Evolutionary conservation across 2,888 invertebrate species (phyloP), one percentile per base, ranked within the genome.

Genomic region (Nomada lathburiana): DNA sequence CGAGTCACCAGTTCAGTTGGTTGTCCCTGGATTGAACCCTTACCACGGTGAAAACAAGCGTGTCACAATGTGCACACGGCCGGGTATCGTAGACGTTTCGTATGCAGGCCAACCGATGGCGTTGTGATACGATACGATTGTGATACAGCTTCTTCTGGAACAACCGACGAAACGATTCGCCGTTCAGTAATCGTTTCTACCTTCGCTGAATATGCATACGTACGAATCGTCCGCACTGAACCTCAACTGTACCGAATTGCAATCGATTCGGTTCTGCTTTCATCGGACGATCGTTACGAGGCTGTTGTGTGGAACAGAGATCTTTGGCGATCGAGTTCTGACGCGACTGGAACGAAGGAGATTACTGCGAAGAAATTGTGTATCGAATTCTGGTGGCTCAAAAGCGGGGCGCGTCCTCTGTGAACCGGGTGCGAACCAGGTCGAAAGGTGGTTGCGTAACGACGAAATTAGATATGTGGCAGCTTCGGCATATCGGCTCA

Each of bases 341-440:
- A 36, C 36, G 36, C 16, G 23, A 23, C 11, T 23, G 20, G 10
- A 55, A 10, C 20, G 36, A 16, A 18, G 20, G 13, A 36, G 36
- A 7, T 36, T 36, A 36, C 36, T 1, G 18, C 44, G 44, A 53
- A 23, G n/a, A 73, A 67, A 52, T 44, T 52, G 23, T 59, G 44
- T 53, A 73, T 76, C 42, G 64, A 65, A 76, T 73, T 68, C 57
- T 57, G 47, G 26, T 26, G 29, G 68, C 13, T 68, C n/a, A 68
- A 75, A 68, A 74, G 62, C 23, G 68, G 60, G 47, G 60, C 65
- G 65, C 36, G 44, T 53, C 18, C 62, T 63, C 57, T 47, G 4
- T 26, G 63, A 18, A 68, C 44, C 75, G 69, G 63, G 50, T 75
- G 63, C 44, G n/a, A 79, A 75, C 50, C 57, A 18, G 76, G 76